phyloP scores from a whole-genome alignment of 1,140 invertebrate genomes.

The Micrasema longulum region DNA sequence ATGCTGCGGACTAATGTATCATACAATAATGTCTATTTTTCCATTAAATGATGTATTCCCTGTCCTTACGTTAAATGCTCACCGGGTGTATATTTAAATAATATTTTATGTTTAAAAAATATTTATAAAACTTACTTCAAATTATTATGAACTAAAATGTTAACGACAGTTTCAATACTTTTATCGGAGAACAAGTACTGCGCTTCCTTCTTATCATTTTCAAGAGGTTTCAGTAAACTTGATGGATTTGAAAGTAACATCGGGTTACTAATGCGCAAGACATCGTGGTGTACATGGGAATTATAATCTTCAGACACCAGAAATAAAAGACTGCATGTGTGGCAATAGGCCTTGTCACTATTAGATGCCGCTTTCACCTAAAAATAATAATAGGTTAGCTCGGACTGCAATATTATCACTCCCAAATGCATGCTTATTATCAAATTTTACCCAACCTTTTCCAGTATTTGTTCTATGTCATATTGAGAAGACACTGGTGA shows the following conservation, averaged over 20 bases:
- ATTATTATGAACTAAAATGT: conserved; percentile 67
- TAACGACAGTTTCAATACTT: conserved; percentile 62
- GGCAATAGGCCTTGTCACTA: conserved; percentile 71
- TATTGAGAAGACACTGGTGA: conserved; percentile 58
- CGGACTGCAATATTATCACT: no score
- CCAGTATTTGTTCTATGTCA: neutral
- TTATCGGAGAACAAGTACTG: conserved; percentile 79
- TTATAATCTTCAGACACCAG: conserved; percentile 60
- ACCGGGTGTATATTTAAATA: no score
- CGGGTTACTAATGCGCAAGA: conserved; percentile 64
- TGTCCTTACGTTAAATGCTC: no score
- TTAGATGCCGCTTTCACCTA: conserved; percentile 61
- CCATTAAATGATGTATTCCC: no score
- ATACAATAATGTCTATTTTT: no score
- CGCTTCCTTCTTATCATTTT: conserved; percentile 78
- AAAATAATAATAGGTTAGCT: neutral
- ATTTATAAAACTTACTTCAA: conserved; percentile 60
- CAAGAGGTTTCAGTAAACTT: conserved; percentile 70
- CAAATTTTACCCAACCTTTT: conserved; percentile 37
- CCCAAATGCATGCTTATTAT: no score
- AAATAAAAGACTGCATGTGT: conserved; percentile 73
- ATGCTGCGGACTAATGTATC: no score
- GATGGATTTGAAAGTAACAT: conserved; percentile 70
- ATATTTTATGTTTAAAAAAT: no score
- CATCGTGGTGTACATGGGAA: conserved; percentile 67